Base-by-base conservation (phyloP, 1,140 invertebrate genomes). In the Heliconius hermathena region DNA sequence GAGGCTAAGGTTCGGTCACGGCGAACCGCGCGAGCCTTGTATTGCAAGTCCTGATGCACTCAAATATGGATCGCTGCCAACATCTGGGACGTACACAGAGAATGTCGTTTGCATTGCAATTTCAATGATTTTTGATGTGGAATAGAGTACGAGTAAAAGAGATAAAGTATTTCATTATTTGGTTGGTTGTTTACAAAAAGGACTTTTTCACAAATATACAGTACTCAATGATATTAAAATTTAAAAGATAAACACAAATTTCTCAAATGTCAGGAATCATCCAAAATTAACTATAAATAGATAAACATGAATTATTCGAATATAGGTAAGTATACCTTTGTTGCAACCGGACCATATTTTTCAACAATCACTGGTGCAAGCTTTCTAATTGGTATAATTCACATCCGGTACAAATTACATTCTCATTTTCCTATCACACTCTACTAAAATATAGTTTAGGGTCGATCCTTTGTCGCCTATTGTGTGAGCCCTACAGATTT, bases 301-400 rank as follows among this genome's bases (percentile, higher is more conserved):
- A 72, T 77, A 8, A 66, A 54, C 29, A 26, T 16, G 29, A 72
- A 77, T 46, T 72, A 22, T 72, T 72, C 26, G 3, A 26, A 36
- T 16, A 77, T 77, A 77, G n/a, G 1, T 26, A 26, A 77, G 70
- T 77, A 77, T 77, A 77, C 76, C 46, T 70, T 49, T 54, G 18
- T 72, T 77, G 16, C 29, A 74, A 76, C 71, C 71, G 74, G 60
- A 75, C 79, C 79, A 74, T 77, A 66, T n/a, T 76, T 54, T 72
- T 74, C 66, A 70, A 57, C 78, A 46, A 66, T 38, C 20, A 52
- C 77, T 16, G 60, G 26, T 16, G 71, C 20, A 11, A 26, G 54
- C 77, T 82, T 80, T 77, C 70, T 86, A 89, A 90, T 89, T 90
- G 87, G 82, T 80, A 82, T 88, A 87, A 89, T 87, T 86, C 79